Conservation (phyloP, 1,140 invertebrate genomes). For the Protaetia brevitarsis region DNA sequence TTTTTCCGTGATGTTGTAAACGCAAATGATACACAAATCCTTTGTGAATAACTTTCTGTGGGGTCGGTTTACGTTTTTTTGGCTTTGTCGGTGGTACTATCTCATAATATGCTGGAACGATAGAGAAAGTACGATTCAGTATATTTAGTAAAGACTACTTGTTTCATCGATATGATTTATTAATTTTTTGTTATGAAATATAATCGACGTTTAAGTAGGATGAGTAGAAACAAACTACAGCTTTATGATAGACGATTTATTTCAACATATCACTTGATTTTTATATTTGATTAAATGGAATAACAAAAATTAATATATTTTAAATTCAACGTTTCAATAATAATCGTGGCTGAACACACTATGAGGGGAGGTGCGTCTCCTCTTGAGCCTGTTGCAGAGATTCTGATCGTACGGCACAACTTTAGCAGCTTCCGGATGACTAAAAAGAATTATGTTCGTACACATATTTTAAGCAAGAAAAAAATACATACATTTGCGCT, state of each 20-base stretch:
- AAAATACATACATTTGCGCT: neutral
- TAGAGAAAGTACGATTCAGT: too few species aligned
- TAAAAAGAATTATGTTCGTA: neutral
- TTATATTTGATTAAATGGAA: neutral
- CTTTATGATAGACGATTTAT: too few species aligned
- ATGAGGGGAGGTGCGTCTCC: neutral
- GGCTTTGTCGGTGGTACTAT: neutral
- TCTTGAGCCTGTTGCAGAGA: slow-evolving; percentile 5
- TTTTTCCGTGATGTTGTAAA: slow-evolving; percentile 12
- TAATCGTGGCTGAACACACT: neutral
- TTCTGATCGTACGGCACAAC: slow-evolving; percentile 17
- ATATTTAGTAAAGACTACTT: too few species aligned
- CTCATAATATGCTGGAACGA: neutral
- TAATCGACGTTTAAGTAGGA: too few species aligned
- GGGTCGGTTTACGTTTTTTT: neutral
- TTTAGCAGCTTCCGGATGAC: slow-evolving; percentile 3
- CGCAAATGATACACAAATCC: slow-evolving; percentile 21
- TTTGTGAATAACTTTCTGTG: slow-evolving; percentile 18
- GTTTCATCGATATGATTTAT: too few species aligned
- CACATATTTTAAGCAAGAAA: neutral
- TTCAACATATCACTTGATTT: too few species aligned
- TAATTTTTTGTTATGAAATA: too few species aligned
- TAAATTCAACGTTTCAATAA: neutral
- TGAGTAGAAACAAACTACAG: too few species aligned
- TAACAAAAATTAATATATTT: neutral